Evolutionary conservation across 2,113 vertebrate genomes (phyloP).

Genomic region (Camelus bactrianus): DNA sequence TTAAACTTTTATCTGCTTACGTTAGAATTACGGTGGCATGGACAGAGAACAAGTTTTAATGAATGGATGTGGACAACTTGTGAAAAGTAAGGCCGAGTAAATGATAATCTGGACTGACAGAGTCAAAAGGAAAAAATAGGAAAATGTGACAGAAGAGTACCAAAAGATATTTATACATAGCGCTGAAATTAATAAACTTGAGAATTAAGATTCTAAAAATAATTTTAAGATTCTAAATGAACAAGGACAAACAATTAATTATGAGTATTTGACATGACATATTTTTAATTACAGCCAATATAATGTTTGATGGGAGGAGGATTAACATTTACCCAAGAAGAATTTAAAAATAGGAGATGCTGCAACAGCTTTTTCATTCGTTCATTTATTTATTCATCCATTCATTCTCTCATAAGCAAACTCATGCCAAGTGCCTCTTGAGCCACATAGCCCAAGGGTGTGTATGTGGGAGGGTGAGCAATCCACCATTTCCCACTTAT

Average conservation of each 20-base stretch:
- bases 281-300: constrained; percentile 3
- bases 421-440: not conserved
- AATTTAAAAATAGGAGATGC: not conserved
- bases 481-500: not conserved
- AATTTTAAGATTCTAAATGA: constrained; percentile 36
- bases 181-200: constrained; percentile 15
- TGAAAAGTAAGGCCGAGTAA: not conserved
- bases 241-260: constrained; percentile 19
- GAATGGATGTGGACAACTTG: not conserved
- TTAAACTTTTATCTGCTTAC: not conserved
- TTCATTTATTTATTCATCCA: not conserved
- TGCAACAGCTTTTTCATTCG: not conserved
- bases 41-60: not conserved
- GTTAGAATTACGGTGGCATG: not conserved
- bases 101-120: not conserved
- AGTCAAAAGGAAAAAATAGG: constrained; percentile 18
- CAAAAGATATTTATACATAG: not conserved
- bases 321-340: constrained; percentile 12
- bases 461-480: not conserved
- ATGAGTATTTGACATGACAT: constrained; percentile 36
- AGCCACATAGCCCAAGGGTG: not conserved
- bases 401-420: not conserved
- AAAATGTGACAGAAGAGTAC: constrained; percentile 30
- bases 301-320: constrained; percentile 21
- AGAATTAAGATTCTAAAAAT: constrained; percentile 50